Evolutionary conservation across 2,797 vertebrate species (phyloP).

Genomic region (Halcyon leucocephala): DNA sequence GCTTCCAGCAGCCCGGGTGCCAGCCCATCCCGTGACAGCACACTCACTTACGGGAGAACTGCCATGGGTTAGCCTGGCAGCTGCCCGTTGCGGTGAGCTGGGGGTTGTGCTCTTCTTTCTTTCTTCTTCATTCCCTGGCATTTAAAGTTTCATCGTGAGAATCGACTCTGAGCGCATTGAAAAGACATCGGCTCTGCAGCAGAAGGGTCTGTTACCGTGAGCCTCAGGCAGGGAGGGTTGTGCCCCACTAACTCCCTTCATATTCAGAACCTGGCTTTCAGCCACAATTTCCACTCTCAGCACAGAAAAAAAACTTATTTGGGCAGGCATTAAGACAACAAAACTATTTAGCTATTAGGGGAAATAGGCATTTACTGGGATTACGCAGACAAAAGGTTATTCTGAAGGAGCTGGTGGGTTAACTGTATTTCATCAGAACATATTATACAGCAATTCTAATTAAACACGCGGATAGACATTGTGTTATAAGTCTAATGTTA

Average conservation of each 20-base stretch:
- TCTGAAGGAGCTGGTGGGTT: neutral
- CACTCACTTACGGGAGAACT: rapidly evolving
- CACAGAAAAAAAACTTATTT: neutral
- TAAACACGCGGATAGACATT: neutral
- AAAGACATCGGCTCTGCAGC: neutral
- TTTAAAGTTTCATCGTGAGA: neutral
- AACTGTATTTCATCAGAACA: neutral
- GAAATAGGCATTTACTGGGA: neutral
- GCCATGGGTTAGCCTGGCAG: neutral
- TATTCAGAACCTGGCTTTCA: neutral
- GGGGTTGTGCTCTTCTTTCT: neutral
- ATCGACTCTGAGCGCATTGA: neutral
- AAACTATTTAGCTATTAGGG: neutral
- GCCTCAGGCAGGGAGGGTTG: neutral
- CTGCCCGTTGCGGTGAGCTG: neutral
- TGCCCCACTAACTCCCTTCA: neutral
- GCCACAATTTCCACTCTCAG: neutral
- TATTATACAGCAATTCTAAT: neutral
- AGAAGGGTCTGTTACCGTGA: neutral
- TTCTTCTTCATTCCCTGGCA: neutral
- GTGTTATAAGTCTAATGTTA: neutral
- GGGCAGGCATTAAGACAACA: neutral
- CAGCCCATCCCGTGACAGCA: neutral
- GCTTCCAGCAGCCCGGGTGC: neutral
- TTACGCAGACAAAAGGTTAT: neutral